Conservation (phyloP, 2,888 invertebrate genomes). For the Thalpophila matura region DNA sequence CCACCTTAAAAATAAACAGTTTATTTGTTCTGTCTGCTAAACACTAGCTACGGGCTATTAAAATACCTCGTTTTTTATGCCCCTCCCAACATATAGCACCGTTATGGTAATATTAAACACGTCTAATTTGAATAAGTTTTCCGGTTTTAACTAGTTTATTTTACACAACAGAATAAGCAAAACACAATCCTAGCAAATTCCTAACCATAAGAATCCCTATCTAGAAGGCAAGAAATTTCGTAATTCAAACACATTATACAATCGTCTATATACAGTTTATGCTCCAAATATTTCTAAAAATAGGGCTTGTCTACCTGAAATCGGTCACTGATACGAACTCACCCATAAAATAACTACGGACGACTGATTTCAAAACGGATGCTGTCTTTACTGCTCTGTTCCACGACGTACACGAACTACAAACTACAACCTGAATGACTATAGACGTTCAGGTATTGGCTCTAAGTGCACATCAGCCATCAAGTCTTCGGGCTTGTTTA, state of each 20-base stretch:
- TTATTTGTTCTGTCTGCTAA: slow-evolving; percentile 29
- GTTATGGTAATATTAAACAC: slow-evolving; percentile 31
- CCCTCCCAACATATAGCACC: slow-evolving; percentile 25
- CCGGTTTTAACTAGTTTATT: slow-evolving; percentile 39
- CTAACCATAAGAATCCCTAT: not conserved
- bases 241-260: slow-evolving; percentile 31
- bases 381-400: slow-evolving; percentile 65
- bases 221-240: slow-evolving; percentile 18
- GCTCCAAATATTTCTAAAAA: slow-evolving; percentile 63
- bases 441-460: slow-evolving; percentile 70
- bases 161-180: not conserved
- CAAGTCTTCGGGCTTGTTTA: slow-evolving; percentile 77
- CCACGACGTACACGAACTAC: slow-evolving; percentile 66
- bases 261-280: slow-evolving; percentile 38
- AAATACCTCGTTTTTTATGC: slow-evolving; percentile 21
- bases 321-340: slow-evolving; percentile 71
- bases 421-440: slow-evolving; percentile 71
- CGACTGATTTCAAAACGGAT: slow-evolving; percentile 73
- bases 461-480: slow-evolving; percentile 64
- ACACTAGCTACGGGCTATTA: slow-evolving; percentile 28
- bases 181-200: not conserved
- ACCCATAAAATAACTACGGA: slow-evolving; percentile 78
- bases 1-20: slow-evolving; percentile 46
- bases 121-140: slow-evolving; percentile 38
- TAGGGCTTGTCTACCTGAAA: slow-evolving; percentile 60